Evolutionary conservation across 2,113 vertebrate genomes (phyloP), one percentile per base, ranked within the genome.

Genomic region (Fregetta grallaria): DNA sequence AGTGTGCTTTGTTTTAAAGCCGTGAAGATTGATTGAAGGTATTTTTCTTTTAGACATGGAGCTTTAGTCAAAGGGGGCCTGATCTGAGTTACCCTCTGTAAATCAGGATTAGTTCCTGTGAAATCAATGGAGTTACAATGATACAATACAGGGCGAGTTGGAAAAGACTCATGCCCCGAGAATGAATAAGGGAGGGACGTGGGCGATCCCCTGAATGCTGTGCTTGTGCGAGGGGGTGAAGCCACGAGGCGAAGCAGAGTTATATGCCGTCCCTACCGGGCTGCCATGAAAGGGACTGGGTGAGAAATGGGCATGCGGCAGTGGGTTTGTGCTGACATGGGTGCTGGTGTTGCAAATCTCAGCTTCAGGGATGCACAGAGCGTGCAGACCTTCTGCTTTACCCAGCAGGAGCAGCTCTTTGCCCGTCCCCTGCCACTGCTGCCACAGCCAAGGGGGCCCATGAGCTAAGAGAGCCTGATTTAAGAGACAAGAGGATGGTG

Each of bases 1-100:
- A 95, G 76, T 81, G 95, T 68, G 91, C 95, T 96, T 96, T 97
- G 96, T 96, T 97, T 97, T 96, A 96, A 92, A 96, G 83, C 83
- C 68, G 50, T 72, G 52, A 92, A 94, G 95, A 96, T 95, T 96
- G 94, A 96, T 96, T 94, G 96, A 92, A 96, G 70, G 92, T 94
- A 96, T 96, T 97, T 96, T 95, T 97, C 90, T 95, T 95, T 88
- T 59, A 75, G 96, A 94, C 44, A 1, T n/a, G 78, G 90, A 96
- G 88, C 94, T 94, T 97, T 96, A 95, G 92, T 97, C 95, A 96
- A 94, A 93, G 79, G 91, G 94, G 94, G 88, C 72, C 83, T 94
- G 95, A 94, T 96, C 95, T 81, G 88, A 95, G 95, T 95, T 95
- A 92, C 68, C 76, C 91, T 94, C 95, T 92, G 96, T 97, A 97